A percentile compares a stretch with the other conserved stretches of the same genome.
These are phyloP conservation scores for Latheticus oryzae DNA, from an alignment of 2,888 invertebrate species.

Conservation along the genomic window DNA sequence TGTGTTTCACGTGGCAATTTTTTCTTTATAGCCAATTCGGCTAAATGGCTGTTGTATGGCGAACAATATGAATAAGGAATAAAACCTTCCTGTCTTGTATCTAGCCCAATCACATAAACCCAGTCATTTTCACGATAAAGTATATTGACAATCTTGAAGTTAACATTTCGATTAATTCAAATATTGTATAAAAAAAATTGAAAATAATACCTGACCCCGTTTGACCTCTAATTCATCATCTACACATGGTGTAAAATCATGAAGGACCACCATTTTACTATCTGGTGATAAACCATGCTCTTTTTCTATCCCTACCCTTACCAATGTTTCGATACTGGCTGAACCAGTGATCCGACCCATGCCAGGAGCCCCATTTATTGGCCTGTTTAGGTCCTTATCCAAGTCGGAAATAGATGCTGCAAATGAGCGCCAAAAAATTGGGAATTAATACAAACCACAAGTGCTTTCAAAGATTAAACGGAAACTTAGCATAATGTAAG, in stretches of 20 bases:
- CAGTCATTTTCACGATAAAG: conserved; percentile 96
- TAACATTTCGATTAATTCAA: too few species aligned
- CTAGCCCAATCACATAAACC: conserved; percentile 95
- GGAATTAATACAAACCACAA: too few species aligned
- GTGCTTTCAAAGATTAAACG: too few species aligned
- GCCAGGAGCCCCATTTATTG: conserved; percentile 79
- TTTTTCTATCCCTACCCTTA: conserved; percentile 91
- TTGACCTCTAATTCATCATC: conserved; percentile 93
- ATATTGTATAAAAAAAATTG: conserved; percentile 1
- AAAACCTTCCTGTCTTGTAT: conserved; percentile 91
- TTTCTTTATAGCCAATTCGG: conserved; percentile 86
- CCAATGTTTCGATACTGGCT: conserved; percentile 91
- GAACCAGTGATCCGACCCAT: conserved; percentile 96
- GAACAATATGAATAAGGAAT: conserved; percentile 95
- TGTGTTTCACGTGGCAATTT: conserved; percentile 80
- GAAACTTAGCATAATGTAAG: too few species aligned
- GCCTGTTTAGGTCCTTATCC: conserved; percentile 77
- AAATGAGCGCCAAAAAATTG: too few species aligned
- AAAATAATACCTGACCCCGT: conserved; percentile 78
- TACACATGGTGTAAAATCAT: conserved; percentile 95
- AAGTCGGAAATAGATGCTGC: conserved; percentile 81
- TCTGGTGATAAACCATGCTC: conserved; percentile 92
- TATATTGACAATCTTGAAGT: conserved; percentile 85
- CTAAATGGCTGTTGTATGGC: conserved; percentile 82
- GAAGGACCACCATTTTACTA: conserved; percentile 94